phyloP scores from a whole-genome alignment of 2,113 vertebrate species.

The Cyrtonyx montezumae region DNA sequence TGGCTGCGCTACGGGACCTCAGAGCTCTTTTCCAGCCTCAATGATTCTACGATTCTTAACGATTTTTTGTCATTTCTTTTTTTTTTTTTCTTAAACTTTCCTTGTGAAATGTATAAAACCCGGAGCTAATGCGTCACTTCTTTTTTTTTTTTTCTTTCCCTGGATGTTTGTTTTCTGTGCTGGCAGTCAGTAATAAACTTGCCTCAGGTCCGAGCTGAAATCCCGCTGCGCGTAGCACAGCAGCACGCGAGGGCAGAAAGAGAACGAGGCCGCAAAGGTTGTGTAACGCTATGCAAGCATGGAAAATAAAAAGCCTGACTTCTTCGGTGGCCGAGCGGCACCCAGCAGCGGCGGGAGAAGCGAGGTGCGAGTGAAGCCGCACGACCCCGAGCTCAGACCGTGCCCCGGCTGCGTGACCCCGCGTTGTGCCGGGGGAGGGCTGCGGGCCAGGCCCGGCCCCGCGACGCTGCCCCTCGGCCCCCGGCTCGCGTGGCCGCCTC shows the following conservation, averaged over 20 bases:
- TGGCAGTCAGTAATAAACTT: neutral
- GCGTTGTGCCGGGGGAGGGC: neutral
- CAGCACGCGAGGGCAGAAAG: neutral
- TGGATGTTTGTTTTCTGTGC: neutral
- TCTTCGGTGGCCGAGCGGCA: neutral
- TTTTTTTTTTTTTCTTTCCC: neutral
- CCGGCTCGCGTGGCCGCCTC: neutral
- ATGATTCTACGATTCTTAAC: too few species aligned
- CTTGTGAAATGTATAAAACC: neutral
- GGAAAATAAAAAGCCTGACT: neutral
- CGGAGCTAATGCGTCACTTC: neutral
- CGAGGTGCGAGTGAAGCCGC: neutral
- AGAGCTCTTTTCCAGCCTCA: too few species aligned
- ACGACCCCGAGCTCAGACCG: too few species aligned
- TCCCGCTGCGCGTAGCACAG: neutral
- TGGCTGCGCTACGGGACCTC: too few species aligned
- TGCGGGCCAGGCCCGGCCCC: too few species aligned
- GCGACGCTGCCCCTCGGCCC: too few species aligned
- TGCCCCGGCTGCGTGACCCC: neutral
- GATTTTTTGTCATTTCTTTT: neutral
- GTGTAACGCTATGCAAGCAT: neutral
- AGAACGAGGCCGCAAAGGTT: neutral
- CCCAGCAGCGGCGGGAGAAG: neutral
- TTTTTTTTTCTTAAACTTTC: neutral
- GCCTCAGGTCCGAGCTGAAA: neutral